Base-by-base conservation (phyloP, 1,140 invertebrate genomes). In the Arion vulgaris region DNA sequence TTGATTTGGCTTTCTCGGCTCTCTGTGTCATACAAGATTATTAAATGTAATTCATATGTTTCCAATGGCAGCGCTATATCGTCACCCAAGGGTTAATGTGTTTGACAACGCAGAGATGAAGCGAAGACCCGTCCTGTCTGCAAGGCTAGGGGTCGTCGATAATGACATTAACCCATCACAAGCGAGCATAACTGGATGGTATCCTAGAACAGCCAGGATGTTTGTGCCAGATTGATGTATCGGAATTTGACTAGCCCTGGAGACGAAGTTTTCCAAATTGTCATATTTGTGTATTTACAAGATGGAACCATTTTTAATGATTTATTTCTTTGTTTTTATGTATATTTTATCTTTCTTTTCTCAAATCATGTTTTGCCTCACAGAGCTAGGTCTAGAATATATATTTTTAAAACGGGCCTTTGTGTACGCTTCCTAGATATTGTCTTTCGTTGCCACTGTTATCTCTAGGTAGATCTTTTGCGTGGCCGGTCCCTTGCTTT, bases 21-120 rank as follows among this genome's bases (percentile, higher is more conserved):
- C 80, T 69, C 80, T 72, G 69, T 81, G 85, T 86, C 85, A 86
- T 84, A 86, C 85, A 84, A 84, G 85, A 84, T 86, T 86, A 86
- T 86, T 86, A 86, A 82, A 84, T 83, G 83, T 86, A 84, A 86
- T 86, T 86, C 85, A 86, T 86, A 86, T 84, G 85, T 85, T 85
- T 85, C 82, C 82, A 80, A 62, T 81, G 73, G 80, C 68, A 53
- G 74, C 23, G 73, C 80, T n/a, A n/a, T 78, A 78, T 78, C 53
- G 76, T 9, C 53, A 78, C 34, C 51, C 32, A 36, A 39, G 76
- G 76, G 76, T 62, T 68, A 68, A 62, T 78, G 76, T 62, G 76
- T 78, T 78, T 78, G 76, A 78, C 76, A 78, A 68, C 76, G 19
- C 28, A 45, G 73, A 75, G 73, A 51, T 49, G 45, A 75, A 51